Evolutionary conservation across 1,140 invertebrate species (phyloP), one percentile per base, ranked within the genome.

Genomic region (Drosophila yakuba): DNA sequence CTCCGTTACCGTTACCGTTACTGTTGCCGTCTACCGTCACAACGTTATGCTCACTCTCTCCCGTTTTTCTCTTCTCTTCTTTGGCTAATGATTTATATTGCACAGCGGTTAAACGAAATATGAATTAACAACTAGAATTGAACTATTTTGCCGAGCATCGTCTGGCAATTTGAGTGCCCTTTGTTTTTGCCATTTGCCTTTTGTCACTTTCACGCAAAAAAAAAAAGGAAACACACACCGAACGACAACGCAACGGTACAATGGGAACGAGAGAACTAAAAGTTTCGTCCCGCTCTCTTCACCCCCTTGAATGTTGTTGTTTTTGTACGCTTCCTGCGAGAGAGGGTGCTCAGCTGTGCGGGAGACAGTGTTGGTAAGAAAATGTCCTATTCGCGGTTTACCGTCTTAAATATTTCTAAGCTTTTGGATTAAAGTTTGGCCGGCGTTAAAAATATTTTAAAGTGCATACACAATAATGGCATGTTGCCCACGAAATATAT

Each of bases 101-200:
- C 82, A 86, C 82, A 86, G 59, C 75, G 47, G 61, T 84, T 80
- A 32, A 66, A 36, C 12, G 35, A 47, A 57, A 12, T 51, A 51
- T 38, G 35, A 69, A 68, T 45, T 69, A 86, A 75, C 78, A 86
- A 88, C 82, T 86, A 86, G 50, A 59, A 82, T 88, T 86, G 86
- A 86, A 86, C 83, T 86, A 88, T 66, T 69, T 73, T 20, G 28
- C 35, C 50, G 28, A 36, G 35, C 64, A 57, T 68, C 45, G 68
- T 38, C 44, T 54, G 48, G 38, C 28, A 64, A 35, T 41, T 62
- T 60, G 36, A 12, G 50, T 32, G 60, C 43, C 41, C 38, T 66
- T 50, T 44, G 44, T 50, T 66, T 66, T 35, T 50, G 63, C 63
- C 63, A 66, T 66, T 66, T 66, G 63, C 43, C 44, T 36, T 66